These are phyloP conservation scores for Tigriopus californicus DNA, from an alignment of 2,888 invertebrate species.

Conservation along the genomic window DNA sequence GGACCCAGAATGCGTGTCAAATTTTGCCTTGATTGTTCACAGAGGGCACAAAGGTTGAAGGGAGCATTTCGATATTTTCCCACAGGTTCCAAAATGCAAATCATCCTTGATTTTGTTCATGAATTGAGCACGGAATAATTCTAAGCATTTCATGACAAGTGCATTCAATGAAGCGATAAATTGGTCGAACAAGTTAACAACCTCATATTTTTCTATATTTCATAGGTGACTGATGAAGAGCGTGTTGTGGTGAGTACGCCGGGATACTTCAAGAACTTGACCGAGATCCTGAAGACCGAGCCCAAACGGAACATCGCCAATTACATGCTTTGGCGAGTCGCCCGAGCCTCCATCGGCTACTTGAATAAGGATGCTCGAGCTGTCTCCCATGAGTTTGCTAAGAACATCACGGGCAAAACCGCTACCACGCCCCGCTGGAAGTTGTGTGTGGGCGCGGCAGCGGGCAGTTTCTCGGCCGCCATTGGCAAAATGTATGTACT, in stretches of 20 bases:
- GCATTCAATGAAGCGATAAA: too few species aligned
- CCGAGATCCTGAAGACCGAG: slow-evolving; percentile 32
- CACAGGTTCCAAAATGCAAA: too few species aligned
- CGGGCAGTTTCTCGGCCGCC: slow-evolving; percentile 28
- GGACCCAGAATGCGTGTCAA: too few species aligned
- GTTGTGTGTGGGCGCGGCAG: slow-evolving; percentile 44
- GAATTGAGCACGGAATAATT: too few species aligned
- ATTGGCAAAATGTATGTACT: slow-evolving; percentile 64
- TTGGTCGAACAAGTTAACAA: too few species aligned
- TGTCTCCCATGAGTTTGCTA: slow-evolving; percentile 58
- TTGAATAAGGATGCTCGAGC: slow-evolving; percentile 55
- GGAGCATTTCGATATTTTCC: too few species aligned
- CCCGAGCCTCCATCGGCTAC: slow-evolving; percentile 53
- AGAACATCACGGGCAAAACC: slow-evolving; percentile 59
- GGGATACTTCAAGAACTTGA: slow-evolving; percentile 50
- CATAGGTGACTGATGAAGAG: slow-evolving; percentile 39
- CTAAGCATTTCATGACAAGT: too few species aligned
- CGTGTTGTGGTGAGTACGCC: slow-evolving; percentile 67
- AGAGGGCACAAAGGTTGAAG: too few species aligned
- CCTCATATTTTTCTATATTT: too few species aligned
- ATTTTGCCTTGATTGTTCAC: too few species aligned
- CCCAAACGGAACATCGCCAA: slow-evolving; percentile 51
- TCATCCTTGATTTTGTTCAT: too few species aligned
- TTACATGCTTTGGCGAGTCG: slow-evolving; percentile 80
- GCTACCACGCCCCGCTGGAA: slow-evolving; percentile 76